These are phyloP conservation scores for Danio choprae DNA, from an alignment of 2,797 vertebrate species.

Conservation along the genomic window DNA sequence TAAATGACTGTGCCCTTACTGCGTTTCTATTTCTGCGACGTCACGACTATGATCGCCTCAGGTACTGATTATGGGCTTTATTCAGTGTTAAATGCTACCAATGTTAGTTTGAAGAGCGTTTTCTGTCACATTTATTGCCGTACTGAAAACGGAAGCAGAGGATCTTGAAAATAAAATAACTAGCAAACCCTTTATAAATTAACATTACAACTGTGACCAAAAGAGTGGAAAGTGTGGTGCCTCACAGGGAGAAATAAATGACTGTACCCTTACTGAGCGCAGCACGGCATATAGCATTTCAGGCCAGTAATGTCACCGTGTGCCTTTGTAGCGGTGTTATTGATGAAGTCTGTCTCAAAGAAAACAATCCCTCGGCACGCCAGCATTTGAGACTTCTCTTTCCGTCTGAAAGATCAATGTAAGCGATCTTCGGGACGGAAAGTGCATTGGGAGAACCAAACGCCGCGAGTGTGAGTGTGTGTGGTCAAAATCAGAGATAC, in stretches of 20 bases:
- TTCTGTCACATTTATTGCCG: too few species aligned
- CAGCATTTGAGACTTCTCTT: conserved; percentile 76
- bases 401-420: conserved; percentile 62
- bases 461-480: conserved; percentile 15
- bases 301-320: conserved; percentile 62
- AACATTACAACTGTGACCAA: too few species aligned
- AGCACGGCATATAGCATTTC: conserved; percentile 67
- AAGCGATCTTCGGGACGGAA: conserved; percentile 55
- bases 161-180: too few species aligned
- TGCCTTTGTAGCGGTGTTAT: conserved; percentile 61
- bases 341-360: conserved; percentile 66
- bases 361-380: conserved; percentile 65
- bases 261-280: conserved; percentile 67
- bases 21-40: too few species aligned
- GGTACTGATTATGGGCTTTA: too few species aligned
- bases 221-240: conserved; percentile 42
- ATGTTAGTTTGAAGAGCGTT: too few species aligned
- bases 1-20: too few species aligned
- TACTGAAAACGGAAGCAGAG: too few species aligned
- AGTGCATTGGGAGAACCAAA: conserved; percentile 31
- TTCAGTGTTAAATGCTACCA: too few species aligned
- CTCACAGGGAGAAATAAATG: conserved; percentile 66
- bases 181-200: too few species aligned
- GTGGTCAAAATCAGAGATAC: too few species aligned
- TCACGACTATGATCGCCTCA: too few species aligned